Percentiles rank a stretch among this genome's conserved stretches.
These are phyloP conservation scores for Ondatra zibethicus DNA, from an alignment of 2,113 vertebrate species.

Conservation along the genomic window DNA sequence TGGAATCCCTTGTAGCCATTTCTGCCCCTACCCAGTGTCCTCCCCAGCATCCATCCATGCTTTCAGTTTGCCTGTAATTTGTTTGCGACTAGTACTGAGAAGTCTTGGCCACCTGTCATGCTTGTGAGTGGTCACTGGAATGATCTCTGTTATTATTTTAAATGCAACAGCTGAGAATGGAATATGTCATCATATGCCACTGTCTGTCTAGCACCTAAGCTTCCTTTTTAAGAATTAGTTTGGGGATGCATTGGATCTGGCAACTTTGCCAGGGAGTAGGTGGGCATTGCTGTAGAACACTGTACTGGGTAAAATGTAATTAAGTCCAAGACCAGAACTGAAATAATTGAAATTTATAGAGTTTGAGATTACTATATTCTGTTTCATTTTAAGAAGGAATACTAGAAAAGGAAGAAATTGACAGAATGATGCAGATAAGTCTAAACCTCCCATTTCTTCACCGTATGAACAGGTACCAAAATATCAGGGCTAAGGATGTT, in stretches of 20 bases:
- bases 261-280: neutral
- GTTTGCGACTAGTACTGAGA: neutral
- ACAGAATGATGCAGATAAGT: neutral
- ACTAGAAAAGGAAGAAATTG: neutral
- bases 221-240: neutral
- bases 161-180: neutral
- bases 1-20: neutral
- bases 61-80: neutral
- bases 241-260: neutral
- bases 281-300: neutral
- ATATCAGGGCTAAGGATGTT: neutral
- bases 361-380: neutral
- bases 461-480: neutral
- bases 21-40: accelerated
- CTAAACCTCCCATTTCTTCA: neutral
- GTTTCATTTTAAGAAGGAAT: slow-evolving; percentile 19
- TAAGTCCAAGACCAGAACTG: neutral
- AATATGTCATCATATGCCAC: neutral
- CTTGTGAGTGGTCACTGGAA: neutral
- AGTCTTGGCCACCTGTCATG: neutral
- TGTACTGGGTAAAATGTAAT: neutral
- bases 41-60: neutral
- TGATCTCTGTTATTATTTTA: slow-evolving; percentile 40
- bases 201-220: neutral
- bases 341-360: neutral